phyloP scores from a whole-genome alignment of 2,888 invertebrate genomes.

The Spisula solida region DNA sequence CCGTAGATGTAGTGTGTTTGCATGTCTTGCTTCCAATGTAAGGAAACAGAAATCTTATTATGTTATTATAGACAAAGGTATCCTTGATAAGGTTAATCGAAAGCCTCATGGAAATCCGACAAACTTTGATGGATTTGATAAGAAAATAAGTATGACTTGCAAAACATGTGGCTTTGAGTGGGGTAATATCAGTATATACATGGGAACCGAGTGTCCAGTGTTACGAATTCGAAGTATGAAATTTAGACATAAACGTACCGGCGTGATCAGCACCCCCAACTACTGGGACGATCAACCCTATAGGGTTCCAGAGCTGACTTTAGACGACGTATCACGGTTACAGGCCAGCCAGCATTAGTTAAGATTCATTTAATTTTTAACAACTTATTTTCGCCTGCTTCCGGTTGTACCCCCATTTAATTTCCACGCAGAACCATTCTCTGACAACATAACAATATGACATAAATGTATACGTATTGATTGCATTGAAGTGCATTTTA shows the following conservation, averaged over 20 bases:
- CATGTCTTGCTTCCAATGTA: conserved; percentile 52
- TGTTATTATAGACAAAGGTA: conserved; percentile 58
- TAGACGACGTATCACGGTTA: conserved; percentile 56
- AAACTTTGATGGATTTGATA: conserved; percentile 60
- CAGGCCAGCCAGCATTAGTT: conserved; percentile 24
- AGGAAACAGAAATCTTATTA: conserved; percentile 42
- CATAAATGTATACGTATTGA: too few relatives aligned
- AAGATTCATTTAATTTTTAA: too few relatives aligned
- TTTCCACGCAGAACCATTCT: too few relatives aligned
- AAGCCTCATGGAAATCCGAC: conserved; percentile 60
- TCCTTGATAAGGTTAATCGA: conserved; percentile 43
- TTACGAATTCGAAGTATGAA: conserved; percentile 56
- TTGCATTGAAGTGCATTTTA: too few relatives aligned
- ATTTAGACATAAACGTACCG: conserved; percentile 40
- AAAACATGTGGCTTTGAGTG: conserved; percentile 63
- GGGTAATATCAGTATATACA: conserved; percentile 56
- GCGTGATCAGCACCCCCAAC: conserved; percentile 6
- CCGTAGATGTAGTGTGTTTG: conserved; percentile 46
- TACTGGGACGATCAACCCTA: conserved; percentile 63
- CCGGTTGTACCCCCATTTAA: too few relatives aligned
- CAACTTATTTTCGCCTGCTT: too few relatives aligned
- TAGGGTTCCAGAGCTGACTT: conserved; percentile 33
- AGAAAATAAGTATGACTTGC: conserved; percentile 62
- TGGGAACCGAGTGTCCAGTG: conserved; percentile 47
- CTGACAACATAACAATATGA: too few relatives aligned